These are phyloP conservation scores for Oreortyx pictus DNA, from an alignment of 2,797 vertebrate genomes.

Conservation along the genomic window DNA sequence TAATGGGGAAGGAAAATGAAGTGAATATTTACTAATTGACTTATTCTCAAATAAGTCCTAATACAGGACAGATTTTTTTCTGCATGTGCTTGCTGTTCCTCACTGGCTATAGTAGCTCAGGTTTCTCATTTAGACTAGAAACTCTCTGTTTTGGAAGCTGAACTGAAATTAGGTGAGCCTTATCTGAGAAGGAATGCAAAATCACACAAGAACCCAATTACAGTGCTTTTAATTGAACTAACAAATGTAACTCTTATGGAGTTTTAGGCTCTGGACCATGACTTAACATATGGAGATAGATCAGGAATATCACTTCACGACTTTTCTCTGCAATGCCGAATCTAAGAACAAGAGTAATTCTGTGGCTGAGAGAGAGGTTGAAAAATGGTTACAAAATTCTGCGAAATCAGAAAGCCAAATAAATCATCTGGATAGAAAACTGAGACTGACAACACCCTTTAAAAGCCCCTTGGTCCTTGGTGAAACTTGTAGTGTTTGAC, in stretches of 20 bases:
- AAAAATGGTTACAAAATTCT: background rate
- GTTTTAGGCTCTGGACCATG: background rate
- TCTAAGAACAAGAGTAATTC: background rate
- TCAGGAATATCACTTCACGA: fast-evolving
- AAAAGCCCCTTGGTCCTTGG: background rate
- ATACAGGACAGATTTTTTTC: background rate
- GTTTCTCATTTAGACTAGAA: background rate
- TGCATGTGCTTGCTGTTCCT: background rate
- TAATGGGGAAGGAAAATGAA: background rate
- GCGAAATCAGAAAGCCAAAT: background rate
- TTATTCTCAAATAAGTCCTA: background rate
- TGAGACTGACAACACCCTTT: background rate
- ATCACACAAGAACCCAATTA: background rate
- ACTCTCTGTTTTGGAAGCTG: background rate
- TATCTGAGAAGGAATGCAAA: background rate
- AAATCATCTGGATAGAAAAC: background rate
- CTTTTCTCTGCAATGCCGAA: background rate
- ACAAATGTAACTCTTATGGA: background rate
- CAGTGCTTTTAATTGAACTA: background rate
- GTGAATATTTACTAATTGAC: background rate
- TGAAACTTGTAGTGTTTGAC: background rate
- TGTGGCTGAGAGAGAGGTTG: background rate
- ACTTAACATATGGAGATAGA: background rate
- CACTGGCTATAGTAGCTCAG: background rate
- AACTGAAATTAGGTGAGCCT: background rate